A percentile compares a stretch with the other conserved stretches of the same genome.
These are phyloP conservation scores for Neopipo cinnamomea DNA, from an alignment of 2,113 vertebrate species.

Conservation along the genomic window DNA sequence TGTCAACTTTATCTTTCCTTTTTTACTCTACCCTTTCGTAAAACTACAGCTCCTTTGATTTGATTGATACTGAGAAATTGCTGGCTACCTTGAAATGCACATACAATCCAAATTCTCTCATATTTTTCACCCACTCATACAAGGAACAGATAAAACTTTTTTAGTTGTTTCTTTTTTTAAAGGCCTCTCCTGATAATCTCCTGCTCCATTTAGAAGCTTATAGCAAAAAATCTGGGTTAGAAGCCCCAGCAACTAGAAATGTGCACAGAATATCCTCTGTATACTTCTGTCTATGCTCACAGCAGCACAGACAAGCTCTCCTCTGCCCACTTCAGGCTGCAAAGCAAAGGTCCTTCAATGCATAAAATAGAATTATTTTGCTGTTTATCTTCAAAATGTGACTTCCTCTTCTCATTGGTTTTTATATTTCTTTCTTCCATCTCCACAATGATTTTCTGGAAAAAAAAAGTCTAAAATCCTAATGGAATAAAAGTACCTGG, in stretches of 20 bases:
- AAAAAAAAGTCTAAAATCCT: background rate
- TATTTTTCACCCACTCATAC: background rate
- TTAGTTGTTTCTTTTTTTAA: background rate
- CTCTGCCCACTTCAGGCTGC: slow-evolving; percentile 56
- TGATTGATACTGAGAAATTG: background rate
- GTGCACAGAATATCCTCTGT: background rate
- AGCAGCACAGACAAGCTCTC: slow-evolving; percentile 5
- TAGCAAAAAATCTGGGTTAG: background rate
- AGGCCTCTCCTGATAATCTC: background rate
- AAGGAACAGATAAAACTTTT: background rate
- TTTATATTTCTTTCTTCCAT: background rate
- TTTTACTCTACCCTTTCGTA: background rate
- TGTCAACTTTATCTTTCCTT: background rate
- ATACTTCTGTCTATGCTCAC: background rate
- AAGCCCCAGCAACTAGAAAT: background rate
- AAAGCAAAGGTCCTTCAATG: background rate
- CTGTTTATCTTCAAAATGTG: background rate
- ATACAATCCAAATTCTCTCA: background rate
- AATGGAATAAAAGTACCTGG: background rate
- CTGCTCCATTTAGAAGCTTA: background rate
- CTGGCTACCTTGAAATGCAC: background rate
- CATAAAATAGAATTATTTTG: background rate
- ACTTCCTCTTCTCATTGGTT: background rate
- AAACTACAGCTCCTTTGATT: background rate
- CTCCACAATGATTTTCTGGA: background rate